Evolutionary conservation across 2,797 vertebrate genomes (phyloP).

Genomic region (Galaxias olidus): DNA sequence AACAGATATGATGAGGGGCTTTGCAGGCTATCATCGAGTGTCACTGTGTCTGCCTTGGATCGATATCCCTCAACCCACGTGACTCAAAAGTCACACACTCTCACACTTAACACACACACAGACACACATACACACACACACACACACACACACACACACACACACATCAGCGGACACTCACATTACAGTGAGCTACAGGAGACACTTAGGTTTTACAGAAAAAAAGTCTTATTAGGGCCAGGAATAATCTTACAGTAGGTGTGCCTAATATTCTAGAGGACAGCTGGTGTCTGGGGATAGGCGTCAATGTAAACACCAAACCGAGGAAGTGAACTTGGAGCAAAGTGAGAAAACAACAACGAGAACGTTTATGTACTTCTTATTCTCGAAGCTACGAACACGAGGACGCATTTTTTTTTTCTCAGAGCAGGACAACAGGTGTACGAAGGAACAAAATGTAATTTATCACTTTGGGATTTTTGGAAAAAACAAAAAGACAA

Average conservation of each 20-base stretch:
- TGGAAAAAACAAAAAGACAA: neutral
- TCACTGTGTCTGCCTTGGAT: neutral
- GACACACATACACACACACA: neutral
- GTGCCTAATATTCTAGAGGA: too few relatives aligned
- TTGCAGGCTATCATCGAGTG: conserved; percentile 9
- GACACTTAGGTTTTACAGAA: too few relatives aligned
- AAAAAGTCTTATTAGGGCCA: too few relatives aligned
- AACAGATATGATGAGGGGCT: conserved; percentile 18
- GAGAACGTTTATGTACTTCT: too few relatives aligned
- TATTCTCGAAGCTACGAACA: too few relatives aligned
- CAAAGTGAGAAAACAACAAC: too few relatives aligned
- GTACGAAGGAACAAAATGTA: neutral
- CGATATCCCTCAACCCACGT: neutral
- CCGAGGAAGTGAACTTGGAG: too few relatives aligned
- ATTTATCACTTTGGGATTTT: too few relatives aligned
- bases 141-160: neutral
- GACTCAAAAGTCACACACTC: neutral
- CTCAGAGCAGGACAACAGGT: neutral
- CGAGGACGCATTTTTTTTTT: too few relatives aligned
- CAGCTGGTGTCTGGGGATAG: too few relatives aligned
- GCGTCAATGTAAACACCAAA: too few relatives aligned
- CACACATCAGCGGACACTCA: neutral
- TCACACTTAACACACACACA: neutral
- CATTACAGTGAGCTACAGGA: neutral
- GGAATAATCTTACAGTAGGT: too few relatives aligned